Evolutionary conservation across 1,140 invertebrate species (phyloP).

Genomic region (Calephelis nemesis): DNA sequence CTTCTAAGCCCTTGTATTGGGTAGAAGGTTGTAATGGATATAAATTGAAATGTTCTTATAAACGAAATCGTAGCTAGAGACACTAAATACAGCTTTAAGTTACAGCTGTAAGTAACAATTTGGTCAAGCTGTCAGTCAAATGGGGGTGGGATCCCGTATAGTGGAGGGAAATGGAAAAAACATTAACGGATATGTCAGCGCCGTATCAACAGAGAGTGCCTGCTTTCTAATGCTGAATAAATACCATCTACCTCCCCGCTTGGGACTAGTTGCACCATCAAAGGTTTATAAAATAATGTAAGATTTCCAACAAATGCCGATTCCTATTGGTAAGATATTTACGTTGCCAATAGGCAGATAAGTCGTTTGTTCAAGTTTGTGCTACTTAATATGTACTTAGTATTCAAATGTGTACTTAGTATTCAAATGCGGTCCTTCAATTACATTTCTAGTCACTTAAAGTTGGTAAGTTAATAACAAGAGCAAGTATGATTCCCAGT

Average conservation of each 20-base stretch:
- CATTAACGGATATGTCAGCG: constrained; percentile 78
- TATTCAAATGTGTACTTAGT: no score
- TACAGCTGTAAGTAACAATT: constrained; percentile 39
- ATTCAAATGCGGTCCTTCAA: no score
- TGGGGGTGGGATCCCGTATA: constrained; percentile 42
- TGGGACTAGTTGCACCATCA: constrained; percentile 38
- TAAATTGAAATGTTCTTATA: neutral
- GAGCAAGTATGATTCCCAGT: no score
- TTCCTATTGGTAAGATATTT: no score
- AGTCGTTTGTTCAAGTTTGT: no score
- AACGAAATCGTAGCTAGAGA: neutral
- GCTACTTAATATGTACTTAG: no score
- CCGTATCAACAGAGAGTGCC: constrained; percentile 71
- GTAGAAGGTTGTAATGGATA: neutral
- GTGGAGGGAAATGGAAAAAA: constrained; percentile 77
- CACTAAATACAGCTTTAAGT: constrained; percentile 21
- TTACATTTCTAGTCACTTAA: no score
- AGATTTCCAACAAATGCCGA: no score
- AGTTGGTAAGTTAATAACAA: no score
- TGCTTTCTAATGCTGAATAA: constrained; percentile 75
- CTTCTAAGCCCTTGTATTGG: no score
- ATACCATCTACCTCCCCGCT: constrained; percentile 63
- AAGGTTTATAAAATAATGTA: constrained; percentile 24
- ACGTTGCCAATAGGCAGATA: no score
- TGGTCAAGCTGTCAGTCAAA: constrained; percentile 57